Conservation (phyloP, 2,888 invertebrate species). For the Aplocera efformata region DNA sequence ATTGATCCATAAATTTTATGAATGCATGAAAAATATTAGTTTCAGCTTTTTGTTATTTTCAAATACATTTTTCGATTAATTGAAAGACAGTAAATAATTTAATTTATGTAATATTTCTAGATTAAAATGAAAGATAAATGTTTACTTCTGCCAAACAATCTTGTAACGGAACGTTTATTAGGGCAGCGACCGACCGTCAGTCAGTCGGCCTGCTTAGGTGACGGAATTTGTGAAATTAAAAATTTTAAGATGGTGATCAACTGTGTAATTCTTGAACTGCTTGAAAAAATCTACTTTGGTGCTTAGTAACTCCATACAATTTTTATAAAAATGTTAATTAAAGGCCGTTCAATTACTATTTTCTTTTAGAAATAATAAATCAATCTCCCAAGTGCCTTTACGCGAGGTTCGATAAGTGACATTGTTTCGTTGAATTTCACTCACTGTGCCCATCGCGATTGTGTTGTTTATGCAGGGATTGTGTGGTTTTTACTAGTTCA, state of each 20-base stretch:
- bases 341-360: constrained; percentile 34
- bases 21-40: too few relatives aligned
- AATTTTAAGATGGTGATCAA: constrained; percentile 75
- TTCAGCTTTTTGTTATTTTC: too few relatives aligned
- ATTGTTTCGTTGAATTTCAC: constrained; percentile 73
- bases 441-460: constrained; percentile 67
- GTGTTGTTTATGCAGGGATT: constrained; percentile 70
- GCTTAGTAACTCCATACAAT: constrained; percentile 42
- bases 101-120: too few relatives aligned
- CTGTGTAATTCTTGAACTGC: constrained; percentile 61
- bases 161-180: constrained; percentile 46
- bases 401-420: constrained; percentile 72
- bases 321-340: constrained; percentile 43
- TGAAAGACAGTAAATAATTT: too few relatives aligned
- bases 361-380: constrained; percentile 35
- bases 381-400: constrained; percentile 51
- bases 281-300: constrained; percentile 45
- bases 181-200: constrained; percentile 75
- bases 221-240: constrained; percentile 79
- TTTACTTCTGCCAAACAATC: too few relatives aligned
- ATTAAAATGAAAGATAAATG: too few relatives aligned
- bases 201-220: constrained; percentile 66
- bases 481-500: constrained; percentile 54
- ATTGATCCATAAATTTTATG: too few relatives aligned
- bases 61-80: too few relatives aligned